phyloP scores from a whole-genome alignment of 1,140 invertebrate species.

The Harlomillsia oculata region DNA sequence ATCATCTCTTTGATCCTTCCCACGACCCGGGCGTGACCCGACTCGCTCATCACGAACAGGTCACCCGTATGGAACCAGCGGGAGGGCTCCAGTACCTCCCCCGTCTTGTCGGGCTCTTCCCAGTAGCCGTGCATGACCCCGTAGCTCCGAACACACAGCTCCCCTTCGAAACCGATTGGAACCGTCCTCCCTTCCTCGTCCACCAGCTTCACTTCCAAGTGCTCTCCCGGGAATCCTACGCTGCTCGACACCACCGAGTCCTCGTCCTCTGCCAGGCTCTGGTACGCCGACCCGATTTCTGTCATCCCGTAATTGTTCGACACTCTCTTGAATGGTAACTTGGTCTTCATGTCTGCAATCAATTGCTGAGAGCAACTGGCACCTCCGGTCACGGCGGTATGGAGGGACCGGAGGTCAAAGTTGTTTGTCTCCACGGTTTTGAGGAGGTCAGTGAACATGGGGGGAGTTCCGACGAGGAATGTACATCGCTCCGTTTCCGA shows the following conservation, averaged over 20 bases:
- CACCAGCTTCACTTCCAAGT: slow-evolving; percentile 41
- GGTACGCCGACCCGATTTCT: slow-evolving; percentile 21
- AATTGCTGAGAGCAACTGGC: slow-evolving; percentile 15
- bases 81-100: slow-evolving; percentile 53
- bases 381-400: slow-evolving; percentile 9
- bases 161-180: slow-evolving; percentile 46
- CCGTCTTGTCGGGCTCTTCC: slow-evolving; percentile 49
- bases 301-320: slow-evolving; percentile 40
- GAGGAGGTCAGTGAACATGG: slow-evolving; percentile 86
- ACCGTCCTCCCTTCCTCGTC: slow-evolving; percentile 44
- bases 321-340: slow-evolving; percentile 33
- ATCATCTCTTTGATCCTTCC: slow-evolving; percentile 56
- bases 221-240: slow-evolving; percentile 25
- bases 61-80: slow-evolving; percentile 84
- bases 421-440: slow-evolving; percentile 39
- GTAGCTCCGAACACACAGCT: slow-evolving; percentile 50
- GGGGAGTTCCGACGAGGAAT: slow-evolving; percentile 81
- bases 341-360: slow-evolving; percentile 10
- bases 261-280: slow-evolving; percentile 9
- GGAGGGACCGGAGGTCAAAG: slow-evolving; percentile 41
- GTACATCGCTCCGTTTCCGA: slow-evolving; percentile 48
- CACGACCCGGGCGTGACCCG: slow-evolving; percentile 49
- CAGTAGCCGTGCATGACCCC: slow-evolving; percentile 52
- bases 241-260: slow-evolving; percentile 11
- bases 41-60: slow-evolving; percentile 47